Percentiles rank a stretch among this genome's conserved stretches.
phyloP scores from a whole-genome alignment of 1,140 invertebrate genomes.

The Apis dorsata region DNA sequence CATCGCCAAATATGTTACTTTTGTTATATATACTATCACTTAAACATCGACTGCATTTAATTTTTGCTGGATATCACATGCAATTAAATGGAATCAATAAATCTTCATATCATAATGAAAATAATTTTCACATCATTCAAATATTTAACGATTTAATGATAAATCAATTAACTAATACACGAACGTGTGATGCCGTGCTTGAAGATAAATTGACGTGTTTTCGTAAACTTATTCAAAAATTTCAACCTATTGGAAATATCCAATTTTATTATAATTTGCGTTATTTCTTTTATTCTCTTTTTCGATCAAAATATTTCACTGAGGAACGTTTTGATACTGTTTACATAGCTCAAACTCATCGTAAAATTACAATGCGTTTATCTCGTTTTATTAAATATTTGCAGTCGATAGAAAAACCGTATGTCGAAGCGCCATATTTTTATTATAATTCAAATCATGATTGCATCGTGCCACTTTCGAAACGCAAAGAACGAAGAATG shows the following conservation, averaged over 20 bases:
- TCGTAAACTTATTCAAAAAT: not conserved
- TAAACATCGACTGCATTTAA: not conserved
- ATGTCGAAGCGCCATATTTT: not conserved
- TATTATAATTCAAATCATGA: fast-evolving
- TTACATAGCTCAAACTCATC: constrained; percentile 14
- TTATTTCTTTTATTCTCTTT: constrained; percentile 1
- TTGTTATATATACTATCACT: constrained; percentile 21
- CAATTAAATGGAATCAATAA: not conserved
- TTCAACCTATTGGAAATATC: not conserved
- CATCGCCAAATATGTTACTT: not conserved
- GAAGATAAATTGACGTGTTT: not conserved
- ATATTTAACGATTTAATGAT: not conserved
- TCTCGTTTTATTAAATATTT: not conserved
- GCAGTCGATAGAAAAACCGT: fast-evolving
- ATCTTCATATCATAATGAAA: not conserved
- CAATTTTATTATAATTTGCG: not conserved
- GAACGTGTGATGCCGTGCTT: not conserved
- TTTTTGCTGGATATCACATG: not conserved
- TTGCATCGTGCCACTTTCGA: fast-evolving
- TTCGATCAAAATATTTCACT: not conserved
- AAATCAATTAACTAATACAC: not conserved
- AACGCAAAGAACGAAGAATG: not conserved
- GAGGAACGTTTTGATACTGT: not conserved
- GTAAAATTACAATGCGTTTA: not conserved
- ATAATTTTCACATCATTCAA: not conserved